Percentiles rank a stretch among this genome's conserved stretches.
Evolutionary conservation across 92 coral and sea anemone species (phyloP).

Genomic region (Scolanthus callimorphus): DNA sequence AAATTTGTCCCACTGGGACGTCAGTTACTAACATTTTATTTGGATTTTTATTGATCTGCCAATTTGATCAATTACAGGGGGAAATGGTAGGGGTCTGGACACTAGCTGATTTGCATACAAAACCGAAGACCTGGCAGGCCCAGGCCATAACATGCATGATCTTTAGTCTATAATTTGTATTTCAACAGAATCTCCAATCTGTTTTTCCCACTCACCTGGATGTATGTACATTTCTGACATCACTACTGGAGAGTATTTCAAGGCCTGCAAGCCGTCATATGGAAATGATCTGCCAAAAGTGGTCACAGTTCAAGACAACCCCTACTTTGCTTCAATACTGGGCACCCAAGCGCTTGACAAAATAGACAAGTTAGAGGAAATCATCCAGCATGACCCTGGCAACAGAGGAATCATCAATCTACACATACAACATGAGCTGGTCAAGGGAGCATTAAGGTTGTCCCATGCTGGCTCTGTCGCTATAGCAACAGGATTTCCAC

Average conservation of each 20-base stretch:
- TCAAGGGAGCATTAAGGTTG: slow-evolving; percentile 54
- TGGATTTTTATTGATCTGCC: too few species aligned
- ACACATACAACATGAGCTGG: slow-evolving; percentile 40
- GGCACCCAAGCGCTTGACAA: slow-evolving; percentile 45
- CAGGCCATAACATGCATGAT: too few species aligned
- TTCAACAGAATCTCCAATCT: slow-evolving; percentile 33
- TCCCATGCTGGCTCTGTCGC: slow-evolving; percentile 68
- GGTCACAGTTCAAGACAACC: slow-evolving; percentile 51
- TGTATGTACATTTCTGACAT: slow-evolving; percentile 54
- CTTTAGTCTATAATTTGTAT: background rate
- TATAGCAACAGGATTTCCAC: slow-evolving; percentile 53
- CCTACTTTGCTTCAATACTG: slow-evolving; percentile 59
- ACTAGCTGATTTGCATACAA: too few species aligned
- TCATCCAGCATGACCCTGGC: slow-evolving; percentile 73
- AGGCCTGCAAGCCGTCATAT: slow-evolving; percentile 24
- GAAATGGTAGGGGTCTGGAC: too few species aligned
- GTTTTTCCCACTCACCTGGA: slow-evolving; percentile 76
- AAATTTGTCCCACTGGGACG: too few species aligned
- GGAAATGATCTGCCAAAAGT: slow-evolving; percentile 47
- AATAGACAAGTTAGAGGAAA: slow-evolving; percentile 40
- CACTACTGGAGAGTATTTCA: slow-evolving; percentile 33
- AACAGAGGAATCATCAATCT: slow-evolving; percentile 65
- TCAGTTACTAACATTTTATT: too few species aligned
- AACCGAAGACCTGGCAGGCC: too few species aligned
- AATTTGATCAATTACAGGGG: too few species aligned